phyloP scores from a whole-genome alignment of 2,888 invertebrate genomes.

The Oligia latruncula region DNA sequence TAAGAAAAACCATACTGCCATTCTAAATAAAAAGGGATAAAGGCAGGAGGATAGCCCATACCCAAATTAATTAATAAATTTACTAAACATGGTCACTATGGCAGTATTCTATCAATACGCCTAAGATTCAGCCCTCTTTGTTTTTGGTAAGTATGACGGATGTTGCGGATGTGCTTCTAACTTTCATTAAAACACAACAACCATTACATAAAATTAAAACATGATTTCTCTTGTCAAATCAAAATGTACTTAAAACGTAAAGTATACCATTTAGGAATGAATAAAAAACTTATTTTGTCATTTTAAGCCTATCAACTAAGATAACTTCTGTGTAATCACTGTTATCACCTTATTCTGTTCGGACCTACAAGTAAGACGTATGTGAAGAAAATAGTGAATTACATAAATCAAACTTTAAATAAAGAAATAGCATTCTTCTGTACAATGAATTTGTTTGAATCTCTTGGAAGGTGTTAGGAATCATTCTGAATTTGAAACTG shows the following conservation, averaged over 20 bases:
- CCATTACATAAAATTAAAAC: not conserved
- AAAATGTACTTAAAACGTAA: not conserved
- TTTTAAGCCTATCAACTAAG: slow-evolving; percentile 54
- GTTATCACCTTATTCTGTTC: slow-evolving; percentile 65
- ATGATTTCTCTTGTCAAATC: not conserved
- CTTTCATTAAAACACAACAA: not conserved
- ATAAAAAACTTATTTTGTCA: slow-evolving; percentile 3
- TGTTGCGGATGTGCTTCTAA: not conserved
- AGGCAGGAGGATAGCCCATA: not conserved
- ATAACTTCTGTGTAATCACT: slow-evolving; percentile 66
- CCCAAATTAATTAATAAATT: not conserved
- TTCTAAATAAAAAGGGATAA: not conserved
- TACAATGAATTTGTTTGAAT: not conserved
- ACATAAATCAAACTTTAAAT: slow-evolving; percentile 13
- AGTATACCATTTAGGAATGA: not conserved
- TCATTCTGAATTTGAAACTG: slow-evolving; percentile 3
- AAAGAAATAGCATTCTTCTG: not conserved
- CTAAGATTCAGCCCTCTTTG: not conserved
- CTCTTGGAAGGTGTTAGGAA: not conserved
- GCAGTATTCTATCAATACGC: not conserved
- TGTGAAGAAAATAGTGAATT: slow-evolving; percentile 14
- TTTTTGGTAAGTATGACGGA: not conserved
- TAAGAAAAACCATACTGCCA: not conserved
- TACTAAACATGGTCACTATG: not conserved
- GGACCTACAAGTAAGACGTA: slow-evolving; percentile 14